A percentile compares a stretch with the other conserved stretches of the same genome.
These are phyloP conservation scores for Spheniscus mendiculus DNA, from an alignment of 2,113 vertebrate species.

Conservation along the genomic window DNA sequence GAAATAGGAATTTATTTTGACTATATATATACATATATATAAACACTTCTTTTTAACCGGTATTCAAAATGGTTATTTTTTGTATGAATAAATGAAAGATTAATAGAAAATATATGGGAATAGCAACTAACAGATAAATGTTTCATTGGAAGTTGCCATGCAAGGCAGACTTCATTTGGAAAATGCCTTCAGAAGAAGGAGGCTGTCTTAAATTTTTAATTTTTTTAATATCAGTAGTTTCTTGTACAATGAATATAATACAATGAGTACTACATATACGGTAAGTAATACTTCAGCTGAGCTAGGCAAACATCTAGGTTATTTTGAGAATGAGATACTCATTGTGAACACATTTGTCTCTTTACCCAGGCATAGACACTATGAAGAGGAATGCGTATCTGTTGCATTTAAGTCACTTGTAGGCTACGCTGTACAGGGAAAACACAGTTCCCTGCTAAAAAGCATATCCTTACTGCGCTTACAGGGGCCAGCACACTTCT, in stretches of 20 bases:
- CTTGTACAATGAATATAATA: neutral
- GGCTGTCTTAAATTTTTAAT: neutral
- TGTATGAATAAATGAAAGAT: neutral
- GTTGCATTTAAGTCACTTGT: neutral
- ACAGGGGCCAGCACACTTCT: neutral
- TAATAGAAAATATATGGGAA: neutral
- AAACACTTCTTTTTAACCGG: neutral
- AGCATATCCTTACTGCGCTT: neutral
- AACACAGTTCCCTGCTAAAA: neutral
- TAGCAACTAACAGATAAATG: neutral
- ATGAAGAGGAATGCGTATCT: neutral
- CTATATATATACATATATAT: neutral
- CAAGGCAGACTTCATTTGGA: neutral
- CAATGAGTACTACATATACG: neutral
- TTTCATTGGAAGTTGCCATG: slow-evolving; percentile 10
- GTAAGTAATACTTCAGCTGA: neutral
- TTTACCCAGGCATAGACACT: neutral
- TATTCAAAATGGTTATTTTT: neutral
- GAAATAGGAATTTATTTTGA: neutral
- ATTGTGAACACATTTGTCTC: neutral
- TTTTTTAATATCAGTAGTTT: neutral
- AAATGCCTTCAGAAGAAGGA: neutral
- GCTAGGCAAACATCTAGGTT: neutral
- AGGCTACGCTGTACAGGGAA: neutral
- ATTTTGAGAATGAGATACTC: neutral